Evolutionary conservation across 2,888 invertebrate species (phyloP).

Genomic region (Drosophila recens): DNA sequence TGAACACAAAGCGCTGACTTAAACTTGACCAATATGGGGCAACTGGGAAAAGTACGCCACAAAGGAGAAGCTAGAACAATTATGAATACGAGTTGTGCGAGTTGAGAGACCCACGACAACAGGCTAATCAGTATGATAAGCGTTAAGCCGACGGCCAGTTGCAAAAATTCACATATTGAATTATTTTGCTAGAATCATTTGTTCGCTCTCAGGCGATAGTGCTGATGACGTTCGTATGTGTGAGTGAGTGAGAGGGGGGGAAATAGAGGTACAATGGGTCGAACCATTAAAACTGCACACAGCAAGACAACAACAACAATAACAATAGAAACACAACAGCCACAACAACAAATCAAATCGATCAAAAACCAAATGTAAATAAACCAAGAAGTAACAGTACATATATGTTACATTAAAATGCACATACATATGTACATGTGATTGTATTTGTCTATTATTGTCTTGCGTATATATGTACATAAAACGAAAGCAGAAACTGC

Average conservation of each 20-base stretch:
- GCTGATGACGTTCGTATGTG: too few species aligned
- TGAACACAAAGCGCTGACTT: constrained; percentile 19
- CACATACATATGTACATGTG: not conserved
- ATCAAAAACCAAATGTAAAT: constrained; percentile 16
- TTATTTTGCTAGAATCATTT: constrained; percentile 9
- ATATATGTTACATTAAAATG: not conserved
- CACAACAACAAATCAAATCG: not conserved
- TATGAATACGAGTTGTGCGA: not conserved
- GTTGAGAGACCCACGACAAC: not conserved
- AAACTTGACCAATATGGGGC: constrained; percentile 71
- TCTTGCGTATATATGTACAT: not conserved
- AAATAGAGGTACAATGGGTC: not conserved
- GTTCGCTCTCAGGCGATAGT: constrained; percentile 2
- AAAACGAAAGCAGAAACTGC: not conserved
- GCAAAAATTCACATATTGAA: constrained; percentile 15
- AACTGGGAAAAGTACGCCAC: constrained; percentile 7
- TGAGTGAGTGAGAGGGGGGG: not conserved
- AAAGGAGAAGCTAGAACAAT: constrained; percentile 10
- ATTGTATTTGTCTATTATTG: constrained; percentile 1
- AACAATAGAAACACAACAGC: constrained; percentile 1
- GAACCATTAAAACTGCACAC: constrained; percentile 21
- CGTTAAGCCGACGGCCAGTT: constrained; percentile 9
- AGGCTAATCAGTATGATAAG: constrained; percentile 33
- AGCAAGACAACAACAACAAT: not conserved
- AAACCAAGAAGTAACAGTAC: constrained; percentile 3